Percentiles rank a stretch among this genome's conserved stretches.
Evolutionary conservation across 1,140 invertebrate genomes (phyloP).

Genomic region (Pantala flavescens): DNA sequence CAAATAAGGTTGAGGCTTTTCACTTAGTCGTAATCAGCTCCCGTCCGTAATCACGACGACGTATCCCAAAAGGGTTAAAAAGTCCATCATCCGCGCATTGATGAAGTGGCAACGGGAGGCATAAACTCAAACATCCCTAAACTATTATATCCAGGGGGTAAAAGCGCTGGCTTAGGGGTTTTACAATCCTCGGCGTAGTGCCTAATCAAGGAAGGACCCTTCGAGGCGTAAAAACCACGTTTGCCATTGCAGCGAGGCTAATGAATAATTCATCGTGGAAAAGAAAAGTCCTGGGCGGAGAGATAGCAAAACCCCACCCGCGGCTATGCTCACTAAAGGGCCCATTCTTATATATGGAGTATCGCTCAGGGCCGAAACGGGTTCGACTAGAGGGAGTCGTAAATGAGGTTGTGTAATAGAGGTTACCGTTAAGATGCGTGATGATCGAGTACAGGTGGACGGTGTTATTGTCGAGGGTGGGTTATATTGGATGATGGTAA

Average conservation of each 20-base stretch:
- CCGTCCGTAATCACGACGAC: background rate
- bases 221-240: conserved; percentile 3
- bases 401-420: background rate
- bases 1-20: background rate
- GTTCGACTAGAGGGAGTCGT: background rate
- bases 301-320: background rate
- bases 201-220: background rate
- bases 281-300: background rate
- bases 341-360: background rate
- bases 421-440: background rate
- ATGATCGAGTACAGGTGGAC: background rate
- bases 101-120: conserved; percentile 2
- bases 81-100: conserved; percentile 7
- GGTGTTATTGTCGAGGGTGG: background rate
- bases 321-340: background rate
- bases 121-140: conserved; percentile 7
- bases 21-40: background rate
- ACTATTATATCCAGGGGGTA: conserved; percentile 1
- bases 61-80: background rate
- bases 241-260: background rate
- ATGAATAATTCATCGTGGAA: background rate
- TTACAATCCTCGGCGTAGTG: background rate
- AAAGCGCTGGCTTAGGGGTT: conserved; percentile 3
- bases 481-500: background rate
- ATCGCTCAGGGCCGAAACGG: background rate